These are phyloP conservation scores for Phania funesta DNA, from an alignment of 2,888 invertebrate species.

Conservation along the genomic window DNA sequence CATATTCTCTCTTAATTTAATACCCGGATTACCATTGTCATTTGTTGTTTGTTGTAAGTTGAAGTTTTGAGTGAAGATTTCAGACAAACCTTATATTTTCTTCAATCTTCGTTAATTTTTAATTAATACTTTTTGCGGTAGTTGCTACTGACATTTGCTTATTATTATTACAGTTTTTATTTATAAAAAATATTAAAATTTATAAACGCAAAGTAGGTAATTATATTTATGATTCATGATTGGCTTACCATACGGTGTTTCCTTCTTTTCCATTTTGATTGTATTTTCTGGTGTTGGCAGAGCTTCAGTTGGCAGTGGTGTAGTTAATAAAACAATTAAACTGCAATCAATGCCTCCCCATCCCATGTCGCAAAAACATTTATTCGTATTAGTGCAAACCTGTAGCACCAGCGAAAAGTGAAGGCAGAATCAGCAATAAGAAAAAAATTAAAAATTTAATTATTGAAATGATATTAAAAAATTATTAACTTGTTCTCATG, in stretches of 20 bases:
- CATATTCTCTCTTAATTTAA: slow-evolving; percentile 18
- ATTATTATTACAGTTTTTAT: slow-evolving; percentile 21
- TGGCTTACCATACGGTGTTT: slow-evolving; percentile 94
- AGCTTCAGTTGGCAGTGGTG: slow-evolving; percentile 82
- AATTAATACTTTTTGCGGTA: slow-evolving; percentile 5
- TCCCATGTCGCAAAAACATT: slow-evolving; percentile 94
- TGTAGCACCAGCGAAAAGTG: slow-evolving; percentile 79
- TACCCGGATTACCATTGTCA: slow-evolving; percentile 72
- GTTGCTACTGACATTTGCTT: slow-evolving; percentile 18
- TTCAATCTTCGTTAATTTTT: slow-evolving; percentile 8
- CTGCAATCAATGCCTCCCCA: slow-evolving; percentile 95
- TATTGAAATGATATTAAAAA: slow-evolving; percentile 25
- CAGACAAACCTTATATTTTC: not conserved
- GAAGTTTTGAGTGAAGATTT: slow-evolving; percentile 14
- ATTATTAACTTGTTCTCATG: slow-evolving; percentile 17
- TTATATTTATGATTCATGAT: slow-evolving; percentile 54
- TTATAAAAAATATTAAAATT: slow-evolving; percentile 25
- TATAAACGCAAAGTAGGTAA: slow-evolving; percentile 30
- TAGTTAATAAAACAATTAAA: slow-evolving; percentile 86
- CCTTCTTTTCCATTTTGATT: slow-evolving; percentile 90
- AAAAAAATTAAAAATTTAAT: slow-evolving; percentile 28
- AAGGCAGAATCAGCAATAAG: not conserved
- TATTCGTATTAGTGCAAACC: slow-evolving; percentile 95
- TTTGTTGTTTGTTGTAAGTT: slow-evolving; percentile 50
- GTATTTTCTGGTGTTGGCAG: slow-evolving; percentile 83